Conservation (phyloP, 2,888 invertebrate species). For the Cacoxenus indagator region DNA sequence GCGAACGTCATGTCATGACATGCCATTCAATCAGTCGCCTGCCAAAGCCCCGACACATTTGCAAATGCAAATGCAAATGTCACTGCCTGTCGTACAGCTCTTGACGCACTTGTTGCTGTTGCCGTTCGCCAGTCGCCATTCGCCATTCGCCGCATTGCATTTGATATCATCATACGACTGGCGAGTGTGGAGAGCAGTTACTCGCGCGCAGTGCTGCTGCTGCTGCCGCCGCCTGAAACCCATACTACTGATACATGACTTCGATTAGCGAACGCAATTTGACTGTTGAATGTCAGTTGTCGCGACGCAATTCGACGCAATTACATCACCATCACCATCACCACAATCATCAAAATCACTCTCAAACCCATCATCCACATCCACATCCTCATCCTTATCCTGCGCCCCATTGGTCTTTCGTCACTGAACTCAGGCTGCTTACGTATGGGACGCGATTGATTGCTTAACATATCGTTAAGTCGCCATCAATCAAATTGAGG, state of each 20-base stretch:
- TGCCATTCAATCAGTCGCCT: constrained; percentile 45
- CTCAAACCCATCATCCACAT: not conserved
- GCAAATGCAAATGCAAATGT: constrained; percentile 56
- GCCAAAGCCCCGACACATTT: constrained; percentile 25
- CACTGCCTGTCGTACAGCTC: constrained; percentile 58
- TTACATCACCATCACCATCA: not conserved
- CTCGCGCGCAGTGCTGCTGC: constrained; percentile 29
- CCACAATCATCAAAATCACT: not conserved
- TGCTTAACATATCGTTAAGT: constrained; percentile 66
- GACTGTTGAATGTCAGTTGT: constrained; percentile 19
- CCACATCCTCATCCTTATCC: not conserved
- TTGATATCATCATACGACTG: constrained; percentile 1
- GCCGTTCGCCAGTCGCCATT: constrained; percentile 1
- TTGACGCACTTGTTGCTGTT: constrained; percentile 43
- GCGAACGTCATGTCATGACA: constrained; percentile 49
- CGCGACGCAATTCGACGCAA: too few species aligned
- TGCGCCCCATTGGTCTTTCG: not conserved
- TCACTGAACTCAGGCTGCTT: constrained; percentile 10
- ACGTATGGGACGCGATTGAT: constrained; percentile 68
- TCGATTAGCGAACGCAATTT: constrained; percentile 17
- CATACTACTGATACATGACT: not conserved
- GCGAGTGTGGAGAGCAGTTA: constrained; percentile 26
- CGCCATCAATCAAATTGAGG: constrained; percentile 68
- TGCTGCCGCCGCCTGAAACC: constrained; percentile 22
- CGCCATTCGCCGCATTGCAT: not conserved